Conservation (phyloP, 1,140 invertebrate species). For the Pseudomyrmex sp. region DNA sequence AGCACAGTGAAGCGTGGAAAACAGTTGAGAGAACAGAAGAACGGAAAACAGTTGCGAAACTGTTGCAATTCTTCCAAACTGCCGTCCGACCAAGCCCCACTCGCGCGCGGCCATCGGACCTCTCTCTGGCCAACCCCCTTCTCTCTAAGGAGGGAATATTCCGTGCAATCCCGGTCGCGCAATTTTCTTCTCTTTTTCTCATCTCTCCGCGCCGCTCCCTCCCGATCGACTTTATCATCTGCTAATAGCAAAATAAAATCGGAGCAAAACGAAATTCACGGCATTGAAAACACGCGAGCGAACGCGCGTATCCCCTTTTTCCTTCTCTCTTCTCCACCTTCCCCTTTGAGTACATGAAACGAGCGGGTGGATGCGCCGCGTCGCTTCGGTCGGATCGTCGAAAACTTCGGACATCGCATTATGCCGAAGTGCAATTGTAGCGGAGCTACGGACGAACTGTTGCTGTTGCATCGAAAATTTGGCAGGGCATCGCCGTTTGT, state of each 20-base stretch:
- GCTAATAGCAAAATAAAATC: constrained; percentile 75
- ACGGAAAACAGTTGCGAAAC: constrained; percentile 79
- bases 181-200: background rate
- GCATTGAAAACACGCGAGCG: background rate
- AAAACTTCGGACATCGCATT: constrained; percentile 74
- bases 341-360: too few relatives aligned
- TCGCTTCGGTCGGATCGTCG: constrained; percentile 12
- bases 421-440: constrained; percentile 46
- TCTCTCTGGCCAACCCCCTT: constrained; percentile 22
- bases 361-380: background rate
- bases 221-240: constrained; percentile 65
- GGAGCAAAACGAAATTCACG: constrained; percentile 8
- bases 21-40: constrained; percentile 75
- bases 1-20: constrained; percentile 74
- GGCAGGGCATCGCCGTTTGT: constrained; percentile 1
- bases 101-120: constrained; percentile 34
- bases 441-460: background rate
- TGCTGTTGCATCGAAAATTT: constrained; percentile 52
- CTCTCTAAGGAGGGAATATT: background rate
- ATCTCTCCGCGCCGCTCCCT: background rate
- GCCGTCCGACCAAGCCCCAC: constrained; percentile 44
- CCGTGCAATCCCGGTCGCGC: background rate
- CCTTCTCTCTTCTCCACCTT: background rate
- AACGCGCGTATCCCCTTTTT: background rate
- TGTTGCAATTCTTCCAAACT: constrained; percentile 77